Percentiles rank a stretch among this genome's conserved stretches.
These are phyloP conservation scores for Gandaritis pyraliata DNA, from an alignment of 2,888 invertebrate genomes.

Conservation along the genomic window DNA sequence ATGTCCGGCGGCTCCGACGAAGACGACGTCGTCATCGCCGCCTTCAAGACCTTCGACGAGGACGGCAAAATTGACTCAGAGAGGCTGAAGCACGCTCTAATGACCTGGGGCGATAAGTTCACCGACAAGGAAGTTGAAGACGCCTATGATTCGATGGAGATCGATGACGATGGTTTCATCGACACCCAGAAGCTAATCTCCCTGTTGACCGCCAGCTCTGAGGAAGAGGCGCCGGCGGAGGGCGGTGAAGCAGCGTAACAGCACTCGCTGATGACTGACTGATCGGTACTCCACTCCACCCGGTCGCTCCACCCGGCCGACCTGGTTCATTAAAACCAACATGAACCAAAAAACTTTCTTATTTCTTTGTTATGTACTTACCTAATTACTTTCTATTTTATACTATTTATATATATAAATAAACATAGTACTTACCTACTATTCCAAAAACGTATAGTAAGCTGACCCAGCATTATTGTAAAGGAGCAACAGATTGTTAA, in stretches of 20 bases:
- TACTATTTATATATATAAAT: slow-evolving; percentile 80
- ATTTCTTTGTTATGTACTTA: slow-evolving; percentile 73
- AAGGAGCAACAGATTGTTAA: slow-evolving; percentile 38
- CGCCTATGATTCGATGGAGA: slow-evolving; percentile 96
- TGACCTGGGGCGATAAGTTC: slow-evolving; percentile 98
- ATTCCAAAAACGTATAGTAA: slow-evolving; percentile 68
- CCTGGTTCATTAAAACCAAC: slow-evolving; percentile 65
- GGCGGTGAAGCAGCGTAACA: slow-evolving; percentile 64
- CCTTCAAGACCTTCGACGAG: slow-evolving; percentile 96
- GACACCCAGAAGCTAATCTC: slow-evolving; percentile 94
- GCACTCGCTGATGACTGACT: slow-evolving; percentile 6
- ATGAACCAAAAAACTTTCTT: slow-evolving; percentile 71
- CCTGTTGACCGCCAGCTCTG: slow-evolving; percentile 94
- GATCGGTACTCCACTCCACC: slow-evolving; percentile 32
- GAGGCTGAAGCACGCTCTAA: slow-evolving; percentile 94
- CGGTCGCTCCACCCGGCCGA: slow-evolving; percentile 36
- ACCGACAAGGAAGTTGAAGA: slow-evolving; percentile 94
- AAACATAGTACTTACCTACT: slow-evolving; percentile 49
- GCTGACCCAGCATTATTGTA: slow-evolving; percentile 55
- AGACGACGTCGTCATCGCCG: slow-evolving; percentile 95
- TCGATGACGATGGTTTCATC: slow-evolving; percentile 95
- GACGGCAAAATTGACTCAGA: slow-evolving; percentile 95
- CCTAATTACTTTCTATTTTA: slow-evolving; percentile 84
- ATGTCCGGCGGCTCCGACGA: slow-evolving; percentile 97
- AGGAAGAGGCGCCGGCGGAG: slow-evolving; percentile 89